Evolutionary conservation across 2,888 invertebrate species (phyloP), one percentile per base, ranked within the genome.

Genomic region (Eupithecia pulchellata): DNA sequence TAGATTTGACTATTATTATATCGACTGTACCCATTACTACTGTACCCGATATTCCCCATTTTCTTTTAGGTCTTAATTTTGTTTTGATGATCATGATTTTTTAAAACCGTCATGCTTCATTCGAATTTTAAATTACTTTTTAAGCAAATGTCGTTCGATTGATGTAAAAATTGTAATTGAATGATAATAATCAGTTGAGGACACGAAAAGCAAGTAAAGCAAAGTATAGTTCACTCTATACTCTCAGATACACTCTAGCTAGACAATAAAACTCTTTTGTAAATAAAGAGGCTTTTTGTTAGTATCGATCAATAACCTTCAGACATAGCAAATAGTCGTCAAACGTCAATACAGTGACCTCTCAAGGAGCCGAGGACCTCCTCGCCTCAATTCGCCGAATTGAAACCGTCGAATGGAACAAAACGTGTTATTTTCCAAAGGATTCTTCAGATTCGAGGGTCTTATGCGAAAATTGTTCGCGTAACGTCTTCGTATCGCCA

Each of bases 401-500:
- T 86, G 88, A 85, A 85, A 82, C 84, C 88, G 87, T 88, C 87
- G 75, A 71, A 71, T 71, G 85, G 77, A 79, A 78, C 77, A 75
- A 81, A 85, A 86, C 86, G 85, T 87, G 87, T 85, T 86, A 83
- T 84, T 82, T 79, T 79, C 78, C 75, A 80, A 82, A 78, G 80
- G 83, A 84, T 76, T 78, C 80, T 78, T 79, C 78, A 82, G 82
- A 81, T 81, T 84, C 77, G 81, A 81, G 68, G 62, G 58, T 64
- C 42, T 65, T 20, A 14, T 29, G 61, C n/a, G 67, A 55, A 65
- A 71, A 68, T 71, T 68, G 68, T 70, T 39, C 55, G 64, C 76
- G 76, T 77, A 76, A 62, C 42, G 63, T 69, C 72, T 73, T 82
- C 76, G 80, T 71, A 62, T 66, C 8, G 39, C 39, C 1, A 29